A percentile compares a stretch with the other conserved stretches of the same genome.
Evolutionary conservation across 2,888 invertebrate species (phyloP).

Genomic region (Phania funesta): DNA sequence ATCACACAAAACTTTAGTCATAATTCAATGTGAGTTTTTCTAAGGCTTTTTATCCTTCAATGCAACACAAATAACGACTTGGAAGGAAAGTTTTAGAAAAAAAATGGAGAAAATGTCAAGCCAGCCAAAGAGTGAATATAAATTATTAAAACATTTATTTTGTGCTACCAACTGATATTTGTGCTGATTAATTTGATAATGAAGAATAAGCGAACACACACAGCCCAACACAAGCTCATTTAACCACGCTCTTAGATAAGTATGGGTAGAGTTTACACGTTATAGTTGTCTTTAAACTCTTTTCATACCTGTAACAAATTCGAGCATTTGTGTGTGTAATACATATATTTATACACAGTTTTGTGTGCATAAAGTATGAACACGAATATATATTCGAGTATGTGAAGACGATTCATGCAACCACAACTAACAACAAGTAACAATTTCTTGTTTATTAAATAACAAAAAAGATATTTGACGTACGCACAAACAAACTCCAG

Average conservation of each 20-base stretch:
- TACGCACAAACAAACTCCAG: no score
- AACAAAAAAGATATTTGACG: no score
- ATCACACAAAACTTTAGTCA: slow-evolving; percentile 54
- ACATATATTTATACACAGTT: no score
- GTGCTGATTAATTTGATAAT: slow-evolving; percentile 65
- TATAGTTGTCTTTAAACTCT: no score
- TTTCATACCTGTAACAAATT: no score
- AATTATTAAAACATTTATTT: slow-evolving; percentile 44
- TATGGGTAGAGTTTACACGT: no score
- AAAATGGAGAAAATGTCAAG: background rate
- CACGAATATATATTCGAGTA: no score
- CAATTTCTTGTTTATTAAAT: slow-evolving; percentile 20
- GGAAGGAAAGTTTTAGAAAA: background rate
- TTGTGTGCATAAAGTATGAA: no score
- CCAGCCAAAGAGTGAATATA: slow-evolving; percentile 50
- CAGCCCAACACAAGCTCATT: background rate
- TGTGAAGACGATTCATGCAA: no score
- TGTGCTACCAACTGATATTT: no score
- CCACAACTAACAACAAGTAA: slow-evolving; percentile 33
- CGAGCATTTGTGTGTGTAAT: no score
- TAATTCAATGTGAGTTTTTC: slow-evolving; percentile 58
- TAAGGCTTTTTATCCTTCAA: background rate
- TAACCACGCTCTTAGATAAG: background rate
- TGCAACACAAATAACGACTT: background rate
- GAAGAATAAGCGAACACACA: slow-evolving; percentile 56